Conservation (phyloP, 2,113 vertebrate species). For the Hippocampus abdominalis region DNA sequence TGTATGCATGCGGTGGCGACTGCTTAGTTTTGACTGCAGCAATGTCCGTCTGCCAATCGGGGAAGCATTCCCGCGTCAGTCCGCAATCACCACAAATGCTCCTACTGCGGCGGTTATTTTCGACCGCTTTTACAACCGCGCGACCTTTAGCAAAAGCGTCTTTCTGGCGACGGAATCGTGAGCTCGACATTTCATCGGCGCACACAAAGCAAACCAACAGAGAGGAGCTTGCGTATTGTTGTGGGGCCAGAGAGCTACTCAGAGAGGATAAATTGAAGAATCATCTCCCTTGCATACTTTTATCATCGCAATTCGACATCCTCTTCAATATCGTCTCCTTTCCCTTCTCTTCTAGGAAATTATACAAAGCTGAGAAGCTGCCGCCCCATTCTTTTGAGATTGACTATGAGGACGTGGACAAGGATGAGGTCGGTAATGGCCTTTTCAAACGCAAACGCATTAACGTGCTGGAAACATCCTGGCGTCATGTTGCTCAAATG, state of each 20-base stretch:
- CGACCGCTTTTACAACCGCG: slow-evolving; percentile 22
- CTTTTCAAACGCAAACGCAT: slow-evolving; percentile 35
- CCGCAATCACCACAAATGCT: slow-evolving; percentile 27
- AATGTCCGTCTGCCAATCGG: slow-evolving; percentile 21
- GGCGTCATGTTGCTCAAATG: slow-evolving; percentile 28
- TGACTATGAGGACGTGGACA: slow-evolving; percentile 94
- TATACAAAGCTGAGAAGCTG: slow-evolving; percentile 88
- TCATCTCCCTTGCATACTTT: slow-evolving; percentile 17
- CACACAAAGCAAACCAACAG: slow-evolving; percentile 51
- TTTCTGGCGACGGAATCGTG: not conserved
- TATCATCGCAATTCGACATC: slow-evolving; percentile 9
- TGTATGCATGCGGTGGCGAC: slow-evolving; percentile 20
- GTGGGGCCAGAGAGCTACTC: slow-evolving; percentile 27
- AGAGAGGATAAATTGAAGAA: slow-evolving; percentile 28
- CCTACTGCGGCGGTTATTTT: slow-evolving; percentile 29
- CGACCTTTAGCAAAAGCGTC: slow-evolving; percentile 44
- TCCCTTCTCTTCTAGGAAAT: slow-evolving; percentile 70
- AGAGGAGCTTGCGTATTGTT: slow-evolving; percentile 44
- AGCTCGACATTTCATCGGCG: slow-evolving; percentile 23
- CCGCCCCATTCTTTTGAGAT: slow-evolving; percentile 96
- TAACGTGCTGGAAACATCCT: slow-evolving; percentile 23
- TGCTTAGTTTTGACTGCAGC: slow-evolving; percentile 12
- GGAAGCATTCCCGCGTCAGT: slow-evolving; percentile 33
- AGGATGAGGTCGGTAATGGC: slow-evolving; percentile 86
- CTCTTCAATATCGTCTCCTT: slow-evolving; percentile 7